Evolutionary conservation across 2,797 vertebrate species (phyloP).

Genomic region (Arctocebus calabarensis): DNA sequence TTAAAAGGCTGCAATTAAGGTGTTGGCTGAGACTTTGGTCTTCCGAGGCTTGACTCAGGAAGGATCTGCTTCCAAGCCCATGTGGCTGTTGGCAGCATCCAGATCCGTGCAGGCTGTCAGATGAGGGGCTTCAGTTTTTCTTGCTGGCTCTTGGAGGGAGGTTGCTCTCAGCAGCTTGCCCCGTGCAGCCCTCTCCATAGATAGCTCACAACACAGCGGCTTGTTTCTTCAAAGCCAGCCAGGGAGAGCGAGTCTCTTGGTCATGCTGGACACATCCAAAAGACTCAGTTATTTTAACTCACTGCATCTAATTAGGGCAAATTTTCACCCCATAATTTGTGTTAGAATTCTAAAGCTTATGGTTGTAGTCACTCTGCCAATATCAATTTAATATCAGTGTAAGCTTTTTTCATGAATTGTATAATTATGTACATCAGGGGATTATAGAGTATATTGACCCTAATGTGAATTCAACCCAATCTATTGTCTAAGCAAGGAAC

Average conservation of each 20-base stretch:
- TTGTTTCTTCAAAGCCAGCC: neutral
- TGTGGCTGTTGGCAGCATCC: neutral
- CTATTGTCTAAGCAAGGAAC: conserved; percentile 22
- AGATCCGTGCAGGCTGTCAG: neutral
- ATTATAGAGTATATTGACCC: neutral
- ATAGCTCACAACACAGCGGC: neutral
- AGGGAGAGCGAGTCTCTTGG: neutral
- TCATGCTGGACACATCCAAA: neutral
- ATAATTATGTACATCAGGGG: neutral
- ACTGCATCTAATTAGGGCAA: neutral
- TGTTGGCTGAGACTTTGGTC: neutral
- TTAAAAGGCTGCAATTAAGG: neutral
- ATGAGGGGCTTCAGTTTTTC: neutral
- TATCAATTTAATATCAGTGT: neutral
- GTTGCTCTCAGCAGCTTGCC: neutral
- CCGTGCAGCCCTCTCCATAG: fast-evolving
- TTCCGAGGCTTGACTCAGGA: neutral
- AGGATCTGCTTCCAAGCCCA: neutral
- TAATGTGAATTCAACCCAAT: neutral
- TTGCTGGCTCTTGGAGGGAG: neutral
- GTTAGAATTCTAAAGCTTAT: neutral
- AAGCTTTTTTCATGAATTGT: neutral
- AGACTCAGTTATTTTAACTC: conserved; percentile 16
- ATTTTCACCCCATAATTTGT: neutral
- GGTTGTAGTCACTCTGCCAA: neutral